Percentiles rank a stretch among this genome's conserved stretches.
Conservation (phyloP, 2,888 invertebrate genomes). For the Catocala fraxini region DNA sequence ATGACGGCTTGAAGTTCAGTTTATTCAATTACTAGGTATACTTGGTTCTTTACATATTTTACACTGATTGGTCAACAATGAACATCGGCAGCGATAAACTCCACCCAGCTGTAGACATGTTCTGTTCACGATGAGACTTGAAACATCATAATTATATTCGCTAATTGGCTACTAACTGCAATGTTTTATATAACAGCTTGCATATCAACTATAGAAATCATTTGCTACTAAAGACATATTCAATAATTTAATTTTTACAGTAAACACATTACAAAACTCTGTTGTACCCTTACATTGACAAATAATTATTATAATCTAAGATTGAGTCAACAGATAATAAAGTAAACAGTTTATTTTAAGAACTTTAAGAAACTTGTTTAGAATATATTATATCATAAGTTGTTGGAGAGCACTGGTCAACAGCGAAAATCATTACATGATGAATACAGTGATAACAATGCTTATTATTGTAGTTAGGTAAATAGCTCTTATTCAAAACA, state of each 20-base stretch:
- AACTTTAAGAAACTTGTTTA: slow-evolving; percentile 9
- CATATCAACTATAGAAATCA: slow-evolving; percentile 64
- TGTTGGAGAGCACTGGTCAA: slow-evolving; percentile 19
- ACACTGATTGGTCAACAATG: slow-evolving; percentile 70
- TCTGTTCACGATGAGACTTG: slow-evolving; percentile 21
- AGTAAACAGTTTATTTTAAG: slow-evolving; percentile 26
- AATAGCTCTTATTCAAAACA: slow-evolving; percentile 4
- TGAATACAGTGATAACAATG: not conserved
- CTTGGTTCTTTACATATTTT: slow-evolving; percentile 71
- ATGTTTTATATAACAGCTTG: slow-evolving; percentile 39
- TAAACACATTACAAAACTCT: slow-evolving; percentile 76
- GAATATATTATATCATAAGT: not conserved
- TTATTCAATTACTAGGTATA: slow-evolving; percentile 69
- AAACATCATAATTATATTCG: slow-evolving; percentile 13
- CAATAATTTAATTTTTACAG: slow-evolving; percentile 73
- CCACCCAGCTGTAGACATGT: slow-evolving; percentile 21
- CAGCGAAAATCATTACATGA: not conserved
- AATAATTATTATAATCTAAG: slow-evolving; percentile 54
- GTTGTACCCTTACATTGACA: slow-evolving; percentile 75
- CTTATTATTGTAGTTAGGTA: not conserved
- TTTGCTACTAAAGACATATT: slow-evolving; percentile 69
- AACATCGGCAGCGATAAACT: slow-evolving; percentile 46
- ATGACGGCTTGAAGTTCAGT: slow-evolving; percentile 64
- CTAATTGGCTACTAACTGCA: slow-evolving; percentile 30
- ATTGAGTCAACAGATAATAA: slow-evolving; percentile 55